Evolutionary conservation across 2,888 invertebrate species (phyloP).

Genomic region (Didymodactylos carnosus): DNA sequence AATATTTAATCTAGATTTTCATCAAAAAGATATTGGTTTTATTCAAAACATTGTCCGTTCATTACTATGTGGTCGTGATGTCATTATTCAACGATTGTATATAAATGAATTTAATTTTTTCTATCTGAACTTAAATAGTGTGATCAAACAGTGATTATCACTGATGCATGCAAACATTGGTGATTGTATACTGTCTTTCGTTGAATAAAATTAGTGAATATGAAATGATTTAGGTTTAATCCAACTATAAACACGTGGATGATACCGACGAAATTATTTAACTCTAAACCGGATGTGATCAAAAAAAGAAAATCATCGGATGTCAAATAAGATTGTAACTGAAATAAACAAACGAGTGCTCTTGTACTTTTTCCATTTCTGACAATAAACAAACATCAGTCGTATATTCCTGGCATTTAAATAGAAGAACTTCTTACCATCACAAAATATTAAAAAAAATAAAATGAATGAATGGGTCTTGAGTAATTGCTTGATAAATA

Average conservation of each 20-base stretch:
- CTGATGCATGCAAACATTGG: not conserved
- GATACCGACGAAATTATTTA: constrained; percentile 82
- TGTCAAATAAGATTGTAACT: constrained; percentile 59
- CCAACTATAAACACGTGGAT: constrained; percentile 61
- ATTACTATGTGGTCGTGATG: constrained; percentile 80
- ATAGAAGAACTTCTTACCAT: too few species aligned
- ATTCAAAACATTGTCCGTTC: constrained; percentile 74
- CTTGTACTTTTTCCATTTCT: not conserved
- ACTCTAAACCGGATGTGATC: constrained; percentile 78
- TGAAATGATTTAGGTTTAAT: not conserved
- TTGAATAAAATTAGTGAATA: not conserved
- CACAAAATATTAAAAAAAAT: too few species aligned
- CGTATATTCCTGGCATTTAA: too few species aligned
- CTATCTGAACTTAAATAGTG: constrained; percentile 72
- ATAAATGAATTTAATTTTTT: constrained; percentile 61
- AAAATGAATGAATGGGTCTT: too few species aligned
- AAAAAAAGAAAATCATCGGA: constrained; percentile 94
- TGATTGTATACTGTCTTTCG: not conserved
- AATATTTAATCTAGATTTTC: constrained; percentile 64
- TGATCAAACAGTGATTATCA: constrained; percentile 74
- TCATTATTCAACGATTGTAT: constrained; percentile 80
- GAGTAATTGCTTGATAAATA: too few species aligned
- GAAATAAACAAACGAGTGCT: not conserved
- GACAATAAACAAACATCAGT: not conserved
- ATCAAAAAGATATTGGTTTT: constrained; percentile 82